These are phyloP conservation scores for Antheraea assamensis DNA, from an alignment of 2,888 invertebrate genomes.

Conservation along the genomic window DNA sequence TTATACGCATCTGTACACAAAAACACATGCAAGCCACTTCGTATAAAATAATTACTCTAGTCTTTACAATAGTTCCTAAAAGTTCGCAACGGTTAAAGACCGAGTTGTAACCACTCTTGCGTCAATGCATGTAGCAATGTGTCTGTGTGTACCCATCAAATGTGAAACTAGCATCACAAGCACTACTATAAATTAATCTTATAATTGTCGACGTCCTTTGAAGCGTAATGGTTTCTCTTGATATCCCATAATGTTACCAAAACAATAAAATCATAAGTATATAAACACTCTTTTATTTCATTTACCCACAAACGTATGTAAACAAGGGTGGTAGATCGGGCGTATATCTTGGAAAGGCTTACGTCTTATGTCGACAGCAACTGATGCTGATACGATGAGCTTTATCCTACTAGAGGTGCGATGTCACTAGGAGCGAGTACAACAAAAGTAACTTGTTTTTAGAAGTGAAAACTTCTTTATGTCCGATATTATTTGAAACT, in stretches of 20 bases:
- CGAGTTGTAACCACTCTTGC: too few species aligned
- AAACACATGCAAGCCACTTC: too few species aligned
- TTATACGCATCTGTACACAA: too few species aligned
- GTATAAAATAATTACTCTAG: too few species aligned
- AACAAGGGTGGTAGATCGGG: background rate
- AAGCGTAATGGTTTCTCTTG: background rate
- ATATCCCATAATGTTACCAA: background rate
- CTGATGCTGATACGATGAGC: constrained; percentile 6
- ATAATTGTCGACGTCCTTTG: background rate
- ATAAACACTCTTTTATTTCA: background rate
- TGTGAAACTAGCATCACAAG: too few species aligned
- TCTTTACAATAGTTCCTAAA: too few species aligned
- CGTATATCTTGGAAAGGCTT: constrained; percentile 9
- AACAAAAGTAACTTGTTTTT: background rate
- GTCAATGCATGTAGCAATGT: too few species aligned
- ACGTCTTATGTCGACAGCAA: background rate
- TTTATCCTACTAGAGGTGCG: background rate
- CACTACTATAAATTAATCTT: background rate
- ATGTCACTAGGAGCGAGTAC: background rate
- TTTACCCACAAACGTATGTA: background rate
- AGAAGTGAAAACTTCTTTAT: background rate
- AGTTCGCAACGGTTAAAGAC: too few species aligned
- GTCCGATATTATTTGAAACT: background rate
- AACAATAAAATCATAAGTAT: background rate
- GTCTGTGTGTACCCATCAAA: too few species aligned